Evolutionary conservation across 2,888 invertebrate species (phyloP).

Genomic region (Morinoia aosen): DNA sequence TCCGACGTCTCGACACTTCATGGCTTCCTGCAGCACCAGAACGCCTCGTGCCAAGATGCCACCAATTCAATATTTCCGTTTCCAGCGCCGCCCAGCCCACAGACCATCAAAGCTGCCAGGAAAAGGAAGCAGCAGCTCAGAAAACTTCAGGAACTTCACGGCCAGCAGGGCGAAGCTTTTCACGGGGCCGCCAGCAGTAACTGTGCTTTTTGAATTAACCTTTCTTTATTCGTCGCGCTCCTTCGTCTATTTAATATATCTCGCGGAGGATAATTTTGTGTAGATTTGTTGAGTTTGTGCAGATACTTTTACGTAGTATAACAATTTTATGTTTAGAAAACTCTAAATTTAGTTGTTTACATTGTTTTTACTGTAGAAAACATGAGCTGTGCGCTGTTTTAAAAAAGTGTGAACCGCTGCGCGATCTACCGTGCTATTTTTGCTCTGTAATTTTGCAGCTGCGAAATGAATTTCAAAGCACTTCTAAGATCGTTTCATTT

Average conservation of each 20-base stretch:
- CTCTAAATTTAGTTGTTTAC: background rate
- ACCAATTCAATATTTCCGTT: slow-evolving; percentile 20
- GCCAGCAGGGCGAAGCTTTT: background rate
- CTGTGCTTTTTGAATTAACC: background rate
- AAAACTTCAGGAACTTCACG: slow-evolving; percentile 25
- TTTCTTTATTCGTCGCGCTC: background rate
- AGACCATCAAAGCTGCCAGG: slow-evolving; percentile 33
- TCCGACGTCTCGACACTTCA: background rate
- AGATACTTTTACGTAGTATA: background rate
- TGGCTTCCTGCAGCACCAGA: background rate
- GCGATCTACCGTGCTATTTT: background rate
- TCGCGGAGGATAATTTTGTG: background rate
- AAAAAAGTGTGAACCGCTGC: background rate
- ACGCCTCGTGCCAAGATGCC: background rate
- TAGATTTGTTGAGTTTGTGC: background rate
- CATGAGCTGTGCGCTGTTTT: background rate
- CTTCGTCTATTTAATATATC: background rate
- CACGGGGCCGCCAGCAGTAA: background rate
- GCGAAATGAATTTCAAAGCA: background rate
- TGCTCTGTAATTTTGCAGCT: background rate
- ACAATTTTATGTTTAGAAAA: background rate
- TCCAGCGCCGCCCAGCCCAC: slow-evolving; percentile 32
- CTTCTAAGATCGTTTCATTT: background rate
- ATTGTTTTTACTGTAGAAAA: background rate
- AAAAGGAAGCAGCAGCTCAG: slow-evolving; percentile 44